A percentile compares a stretch with the other conserved stretches of the same genome.
phyloP scores from a whole-genome alignment of 2,113 vertebrate species.

The Thalassarche chlororhynchos region DNA sequence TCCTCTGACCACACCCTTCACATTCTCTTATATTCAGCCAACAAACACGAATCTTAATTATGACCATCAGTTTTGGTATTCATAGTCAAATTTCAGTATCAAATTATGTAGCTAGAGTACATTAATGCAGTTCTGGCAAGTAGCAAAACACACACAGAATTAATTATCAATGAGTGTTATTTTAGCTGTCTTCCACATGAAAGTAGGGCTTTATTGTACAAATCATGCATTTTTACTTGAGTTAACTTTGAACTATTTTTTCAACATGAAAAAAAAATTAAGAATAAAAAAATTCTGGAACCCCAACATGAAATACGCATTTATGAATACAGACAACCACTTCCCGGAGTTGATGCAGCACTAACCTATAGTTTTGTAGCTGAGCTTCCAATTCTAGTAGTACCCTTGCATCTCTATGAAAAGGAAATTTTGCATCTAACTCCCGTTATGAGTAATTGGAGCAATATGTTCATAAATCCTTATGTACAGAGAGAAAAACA shows the following conservation, averaged over 20 bases:
- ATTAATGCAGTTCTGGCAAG: not conserved
- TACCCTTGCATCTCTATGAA: not conserved
- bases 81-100: not conserved
- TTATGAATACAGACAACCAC: not conserved
- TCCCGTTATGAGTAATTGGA: slow-evolving; percentile 4
- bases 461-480: not conserved
- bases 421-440: slow-evolving; percentile 9
- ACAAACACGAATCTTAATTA: not conserved
- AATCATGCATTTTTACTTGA: not conserved
- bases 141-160: not conserved
- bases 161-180: not conserved
- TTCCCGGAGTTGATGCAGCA: not conserved
- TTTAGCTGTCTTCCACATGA: not conserved
- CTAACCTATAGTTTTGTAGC: not conserved
- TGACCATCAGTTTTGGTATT: not conserved
- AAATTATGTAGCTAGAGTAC: not conserved
- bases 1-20: not conserved
- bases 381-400: not conserved
- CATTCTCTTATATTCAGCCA: not conserved
- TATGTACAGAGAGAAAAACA: not conserved
- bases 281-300: not conserved
- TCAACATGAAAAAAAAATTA: not conserved
- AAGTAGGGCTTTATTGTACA: not conserved
- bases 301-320: not conserved
- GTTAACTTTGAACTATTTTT: not conserved